Evolutionary conservation across 2,797 vertebrate species (phyloP), one percentile per base, ranked within the genome.

Genomic region (Gephyroberyx darwinii): DNA sequence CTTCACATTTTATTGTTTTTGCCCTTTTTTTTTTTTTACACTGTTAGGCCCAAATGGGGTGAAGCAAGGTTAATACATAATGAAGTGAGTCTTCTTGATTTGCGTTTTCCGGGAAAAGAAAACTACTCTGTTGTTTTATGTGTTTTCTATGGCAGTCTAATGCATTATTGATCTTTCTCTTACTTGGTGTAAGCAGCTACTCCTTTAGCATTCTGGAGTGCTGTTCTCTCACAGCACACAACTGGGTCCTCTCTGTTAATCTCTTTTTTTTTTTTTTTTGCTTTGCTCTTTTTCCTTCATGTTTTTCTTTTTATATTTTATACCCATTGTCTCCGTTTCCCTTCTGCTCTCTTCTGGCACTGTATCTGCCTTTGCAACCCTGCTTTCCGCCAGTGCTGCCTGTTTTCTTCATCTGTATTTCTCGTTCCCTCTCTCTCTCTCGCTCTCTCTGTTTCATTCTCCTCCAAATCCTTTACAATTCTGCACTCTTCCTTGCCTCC

Each of bases 151-250:
- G 84, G 87, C 78, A 75, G 74, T 78, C 82, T 91, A 89, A 93
- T 94, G 89, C 90, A 92, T 93, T 94, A 93, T 94, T 93, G 90
- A 94, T 93, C 84, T 77, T 83, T 83, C 78, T 86, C 87, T 92
- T 88, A 90, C 83, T 83, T 81, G 81, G 81, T 87, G 89, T 91
- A 90, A 90, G 88, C 84, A 77, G 82, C 74, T 75, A 63, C 78
- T 86, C 58, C 53, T 83, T 81, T 69, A 82, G 81, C 84, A 85
- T 88, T 86, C 55, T 45, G 65, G 61, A 85, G 77, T 76, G 71
- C 74, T 63, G 55, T 53, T 71, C 37, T 80, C 63, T 84, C 51
- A 19, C 54, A 37, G 51, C 67, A 53, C 57, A 31, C 31, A 57
- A 65, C 67, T 63, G 67, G 71, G 79, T 76, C 68, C 26, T 72